Evolutionary conservation across 2,888 invertebrate species (phyloP), one percentile per base, ranked within the genome.

Genomic region (Microchrysa polita): DNA sequence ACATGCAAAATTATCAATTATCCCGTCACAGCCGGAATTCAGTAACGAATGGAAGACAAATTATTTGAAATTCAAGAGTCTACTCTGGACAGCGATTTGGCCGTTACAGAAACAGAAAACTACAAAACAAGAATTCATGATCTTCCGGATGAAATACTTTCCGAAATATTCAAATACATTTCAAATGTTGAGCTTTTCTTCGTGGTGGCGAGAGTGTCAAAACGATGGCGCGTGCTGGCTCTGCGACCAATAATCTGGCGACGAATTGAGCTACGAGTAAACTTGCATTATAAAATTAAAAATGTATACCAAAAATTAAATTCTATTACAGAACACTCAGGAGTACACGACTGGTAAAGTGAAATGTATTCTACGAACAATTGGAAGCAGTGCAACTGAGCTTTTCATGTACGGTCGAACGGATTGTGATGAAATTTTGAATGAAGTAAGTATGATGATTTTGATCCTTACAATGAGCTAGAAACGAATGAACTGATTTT

Each of bases 161-260:
- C 65, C 52, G 74, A 74, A 59, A 72, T 74, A 53, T 74, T 74
- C 65, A 74, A 74, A 48, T 65, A 72, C 10, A 74, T 74, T 23
- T 20, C 60, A 55, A 44, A 57, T 18, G 23, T 72, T 48, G 67
- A 74, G 44, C 74, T 74, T 52, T 72, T 61, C 65, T 74, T 34
- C 18, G 48, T 59, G 53, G 65, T 57, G 27, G 61, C 71, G 9
- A 20, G 52, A 27, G 74, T 74, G 27, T 72, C 67, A 18, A 72
- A 27, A 52, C 71, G 74, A 72, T 74, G 74, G 74, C 72, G 67
- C 55, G 23, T 40, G 23, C 44, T 72, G 44, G 48, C 65, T 42
- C 23, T 52, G 5, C 72, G 72, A n/a, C 65, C 59, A 2, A 72
- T 65, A 4, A 72, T 72, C 44, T 74, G 74, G 74, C 63, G 65